Base-by-base conservation (phyloP, 2,113 vertebrate genomes). In the Chlorodrepanis virens region DNA sequence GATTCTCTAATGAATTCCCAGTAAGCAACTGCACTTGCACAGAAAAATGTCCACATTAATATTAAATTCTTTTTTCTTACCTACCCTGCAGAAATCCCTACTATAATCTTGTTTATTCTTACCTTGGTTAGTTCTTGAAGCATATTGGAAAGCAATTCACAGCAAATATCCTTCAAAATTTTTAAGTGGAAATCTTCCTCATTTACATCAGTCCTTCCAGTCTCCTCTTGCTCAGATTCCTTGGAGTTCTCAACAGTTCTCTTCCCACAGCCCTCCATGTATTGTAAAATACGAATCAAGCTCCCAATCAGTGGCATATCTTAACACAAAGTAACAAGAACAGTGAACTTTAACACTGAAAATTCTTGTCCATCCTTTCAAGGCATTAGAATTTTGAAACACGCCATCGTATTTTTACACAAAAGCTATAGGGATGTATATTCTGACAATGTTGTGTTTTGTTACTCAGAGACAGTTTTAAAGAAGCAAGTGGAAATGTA, bases 61-160 rank as follows among this genome's bases (percentile, higher is more conserved):
- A 78, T 7, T 5, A 74, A 37, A 0, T 1, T 37, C 24, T 47
- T 54, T 88, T 59, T 72, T 54, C 50, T 87, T 53, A 70, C 19
- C 39, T 29, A 64, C 9, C 6, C 15, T 40, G 5, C n/a, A 86
- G 49, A 89, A 84, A 72, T 45, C 16, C 14, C 11, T 35, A 22
- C 29, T 10, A 10, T 9, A 72, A 90, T 57, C 81, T 47, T 20
- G 5, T 87, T 57, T 54, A 40, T 83, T 94, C 74, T 87, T 97
- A 98, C 98, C 98, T 98, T 98, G 60, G 98, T 96, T 91, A 99
- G 95, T 35, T 98, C 83, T 84, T 96, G 87, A 87, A 99, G 97
- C 85, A 99, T 96, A 95, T 98, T 98, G 69, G 99, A 98, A 57
- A 99, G 98, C 79, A 99, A 98, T 97, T 99, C 99, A 69, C 98